A percentile compares a stretch with the other conserved stretches of the same genome.
phyloP scores from a whole-genome alignment of 2,888 invertebrate genomes.

The Limenitis camilla region DNA sequence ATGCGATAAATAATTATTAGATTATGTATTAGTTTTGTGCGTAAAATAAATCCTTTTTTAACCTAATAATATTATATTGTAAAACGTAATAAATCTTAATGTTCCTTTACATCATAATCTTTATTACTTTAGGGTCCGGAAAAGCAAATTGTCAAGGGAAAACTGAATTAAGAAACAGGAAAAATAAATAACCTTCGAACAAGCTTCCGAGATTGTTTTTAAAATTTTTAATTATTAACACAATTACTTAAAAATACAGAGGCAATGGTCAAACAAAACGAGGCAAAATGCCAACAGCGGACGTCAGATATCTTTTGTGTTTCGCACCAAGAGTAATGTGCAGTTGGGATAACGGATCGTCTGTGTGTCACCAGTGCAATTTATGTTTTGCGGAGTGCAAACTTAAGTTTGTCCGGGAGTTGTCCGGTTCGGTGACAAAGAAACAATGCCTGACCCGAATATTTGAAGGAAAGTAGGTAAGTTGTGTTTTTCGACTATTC shows the following conservation, averaged over 20 bases:
- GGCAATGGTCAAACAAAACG: conserved; percentile 42
- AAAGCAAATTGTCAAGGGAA: not conserved
- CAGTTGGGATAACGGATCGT: conserved; percentile 25
- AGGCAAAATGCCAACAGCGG: conserved; percentile 38
- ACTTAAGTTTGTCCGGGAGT: conserved; percentile 42
- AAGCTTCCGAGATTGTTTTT: conserved; percentile 4
- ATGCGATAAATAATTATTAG: too few relatives aligned
- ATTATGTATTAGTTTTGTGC: too few relatives aligned
- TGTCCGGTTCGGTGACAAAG: conserved; percentile 58
- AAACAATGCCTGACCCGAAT: conserved; percentile 64
- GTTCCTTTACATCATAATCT: too few relatives aligned
- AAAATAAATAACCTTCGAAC: not conserved
- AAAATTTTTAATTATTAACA: conserved; percentile 33
- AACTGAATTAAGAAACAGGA: not conserved
- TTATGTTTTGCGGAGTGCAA: conserved; percentile 36
- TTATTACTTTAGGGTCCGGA: not conserved
- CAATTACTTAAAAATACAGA: conserved; percentile 39
- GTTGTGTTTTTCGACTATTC: conserved; percentile 38
- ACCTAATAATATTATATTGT: too few relatives aligned
- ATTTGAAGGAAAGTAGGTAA: conserved; percentile 54
- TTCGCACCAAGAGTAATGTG: conserved; percentile 30
- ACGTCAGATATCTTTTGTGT: conserved; percentile 50
- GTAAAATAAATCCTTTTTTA: too few relatives aligned
- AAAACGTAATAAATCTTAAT: too few relatives aligned
- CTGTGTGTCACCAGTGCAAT: conserved; percentile 27